Conservation (phyloP, 2,888 invertebrate genomes). For the Lycaena phlaeas region DNA sequence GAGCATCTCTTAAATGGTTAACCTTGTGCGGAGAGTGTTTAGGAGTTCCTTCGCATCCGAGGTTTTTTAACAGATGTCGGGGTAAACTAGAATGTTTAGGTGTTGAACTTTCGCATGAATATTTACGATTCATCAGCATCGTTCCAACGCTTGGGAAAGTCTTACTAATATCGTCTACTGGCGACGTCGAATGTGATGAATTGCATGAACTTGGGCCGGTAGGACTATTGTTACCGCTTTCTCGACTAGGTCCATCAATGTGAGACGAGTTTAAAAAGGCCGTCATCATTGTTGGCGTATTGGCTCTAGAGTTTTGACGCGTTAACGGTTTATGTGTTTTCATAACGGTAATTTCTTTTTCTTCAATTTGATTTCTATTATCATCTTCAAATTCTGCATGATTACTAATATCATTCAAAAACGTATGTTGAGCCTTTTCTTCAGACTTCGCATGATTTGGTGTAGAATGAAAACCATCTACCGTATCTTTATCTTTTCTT, state of each 20-base stretch:
- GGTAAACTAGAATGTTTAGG: slow-evolving; percentile 63
- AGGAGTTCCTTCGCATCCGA: slow-evolving; percentile 55
- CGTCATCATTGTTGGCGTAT: slow-evolving; percentile 63
- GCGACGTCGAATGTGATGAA: slow-evolving; percentile 57
- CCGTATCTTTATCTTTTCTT: slow-evolving; percentile 51
- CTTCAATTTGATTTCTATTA: slow-evolving; percentile 63
- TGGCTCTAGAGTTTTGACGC: slow-evolving; percentile 75
- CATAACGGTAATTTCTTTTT: slow-evolving; percentile 58
- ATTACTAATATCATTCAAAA: slow-evolving; percentile 61
- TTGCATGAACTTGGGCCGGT: slow-evolving; percentile 56
- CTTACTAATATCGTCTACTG: slow-evolving; percentile 45
- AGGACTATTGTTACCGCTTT: slow-evolving; percentile 42
- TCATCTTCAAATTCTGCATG: slow-evolving; percentile 66
- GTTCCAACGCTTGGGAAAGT: slow-evolving; percentile 51
- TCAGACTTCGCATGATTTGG: slow-evolving; percentile 59
- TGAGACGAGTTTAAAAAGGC: slow-evolving; percentile 62
- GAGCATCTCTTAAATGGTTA: slow-evolving; percentile 26
- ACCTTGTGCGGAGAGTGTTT: slow-evolving; percentile 53
- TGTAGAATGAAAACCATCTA: slow-evolving; percentile 45
- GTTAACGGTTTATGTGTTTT: slow-evolving; percentile 81
- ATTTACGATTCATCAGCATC: slow-evolving; percentile 55
- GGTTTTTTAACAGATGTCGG: slow-evolving; percentile 53
- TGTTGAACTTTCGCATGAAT: slow-evolving; percentile 54
- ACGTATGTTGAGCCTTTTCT: slow-evolving; percentile 62
- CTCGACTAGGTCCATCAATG: slow-evolving; percentile 40